Evolutionary conservation across 2,797 vertebrate genomes (phyloP).

Genomic region (Neostethus bicornis): DNA sequence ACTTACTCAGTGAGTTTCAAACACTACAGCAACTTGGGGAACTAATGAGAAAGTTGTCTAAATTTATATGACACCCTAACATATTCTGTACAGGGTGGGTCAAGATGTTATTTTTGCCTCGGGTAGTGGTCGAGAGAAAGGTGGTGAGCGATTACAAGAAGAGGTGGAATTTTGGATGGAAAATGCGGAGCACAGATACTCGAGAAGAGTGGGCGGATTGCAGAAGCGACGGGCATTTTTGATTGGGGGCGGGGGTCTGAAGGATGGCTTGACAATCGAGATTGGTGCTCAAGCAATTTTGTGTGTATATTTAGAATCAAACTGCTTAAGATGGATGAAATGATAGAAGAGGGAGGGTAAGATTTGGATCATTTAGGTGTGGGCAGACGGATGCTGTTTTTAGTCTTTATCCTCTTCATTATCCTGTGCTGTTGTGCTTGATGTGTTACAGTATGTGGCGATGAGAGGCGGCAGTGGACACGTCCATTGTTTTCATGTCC

Average conservation of each 20-base stretch:
- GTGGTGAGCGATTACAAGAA: constrained; percentile 45
- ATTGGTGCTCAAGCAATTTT: constrained; percentile 58
- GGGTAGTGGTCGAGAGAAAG: constrained; percentile 25
- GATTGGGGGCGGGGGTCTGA: constrained; percentile 34
- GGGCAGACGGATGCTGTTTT: constrained; percentile 52
- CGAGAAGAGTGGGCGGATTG: constrained; percentile 57
- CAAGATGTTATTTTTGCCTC: constrained; percentile 31
- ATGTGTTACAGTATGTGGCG: constrained; percentile 51
- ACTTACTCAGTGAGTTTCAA: neutral
- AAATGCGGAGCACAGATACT: constrained; percentile 47
- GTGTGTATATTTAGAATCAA: constrained; percentile 65
- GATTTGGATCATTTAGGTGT: constrained; percentile 47
- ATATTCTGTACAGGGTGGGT: too few species aligned
- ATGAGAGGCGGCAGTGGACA: constrained; percentile 59
- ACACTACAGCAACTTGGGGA: too few species aligned
- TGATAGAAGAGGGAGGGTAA: constrained; percentile 40
- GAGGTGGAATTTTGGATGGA: too few species aligned
- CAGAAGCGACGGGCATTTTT: constrained; percentile 34
- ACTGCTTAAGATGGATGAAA: constrained; percentile 61
- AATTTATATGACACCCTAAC: too few species aligned
- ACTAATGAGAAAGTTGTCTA: too few species aligned
- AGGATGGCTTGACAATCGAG: constrained; percentile 62
- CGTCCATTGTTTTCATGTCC: too few species aligned
- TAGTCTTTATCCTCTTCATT: constrained; percentile 56
- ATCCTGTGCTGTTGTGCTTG: constrained; percentile 54